Base-by-base conservation (phyloP, 1,140 invertebrate species). In the Drosophila burlai region DNA sequence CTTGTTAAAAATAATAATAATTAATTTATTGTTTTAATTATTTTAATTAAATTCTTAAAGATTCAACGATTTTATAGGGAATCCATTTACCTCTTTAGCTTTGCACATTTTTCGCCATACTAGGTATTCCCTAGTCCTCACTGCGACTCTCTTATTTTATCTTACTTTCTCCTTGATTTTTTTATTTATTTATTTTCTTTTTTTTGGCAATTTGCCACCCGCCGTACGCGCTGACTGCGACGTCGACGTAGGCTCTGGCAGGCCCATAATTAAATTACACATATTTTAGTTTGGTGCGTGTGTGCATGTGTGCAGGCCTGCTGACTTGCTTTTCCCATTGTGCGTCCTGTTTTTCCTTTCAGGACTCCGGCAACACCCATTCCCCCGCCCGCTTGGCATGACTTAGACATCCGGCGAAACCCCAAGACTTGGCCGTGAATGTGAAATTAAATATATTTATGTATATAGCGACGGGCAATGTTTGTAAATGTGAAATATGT, bases 231-330 rank as follows among this genome's bases (percentile, higher is more conserved):
- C 72, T 49, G 47, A 49, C 47, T 49, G 47, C 47, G 49, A 31
- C 45, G 40, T 49, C 36, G 77, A 54, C 50, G 71, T 42, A 36
- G 77, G 31, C 45, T 54, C 47, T 63, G 72, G 72, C 67, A 57
- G 54, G 64, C 85, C 85, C 85, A 90, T 90, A 90, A 90, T 90
- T 90, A 85, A 90, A 90, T 90, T 90, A 90, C 86, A 90, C 66
- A 84, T 76, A 81, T 83, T 76, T 57, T 61, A 47, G 54, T 69
- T 65, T 42, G 38, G 55, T 61, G 43, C 63, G 62, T 82, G 75
- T 76, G 54, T 67, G 59, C 67, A 59, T 61, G 58, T 78, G 76
- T 73, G 55, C 63, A 68, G 63, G 66, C 82, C 71, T 87, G 83
- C 83, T 87, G 83, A 87, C 83, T 87, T 87, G 85, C 85, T 76